A percentile compares a stretch with the other conserved stretches of the same genome.
Evolutionary conservation across 2,888 invertebrate genomes (phyloP).

Genomic region (Drosophila mettleri): DNA sequence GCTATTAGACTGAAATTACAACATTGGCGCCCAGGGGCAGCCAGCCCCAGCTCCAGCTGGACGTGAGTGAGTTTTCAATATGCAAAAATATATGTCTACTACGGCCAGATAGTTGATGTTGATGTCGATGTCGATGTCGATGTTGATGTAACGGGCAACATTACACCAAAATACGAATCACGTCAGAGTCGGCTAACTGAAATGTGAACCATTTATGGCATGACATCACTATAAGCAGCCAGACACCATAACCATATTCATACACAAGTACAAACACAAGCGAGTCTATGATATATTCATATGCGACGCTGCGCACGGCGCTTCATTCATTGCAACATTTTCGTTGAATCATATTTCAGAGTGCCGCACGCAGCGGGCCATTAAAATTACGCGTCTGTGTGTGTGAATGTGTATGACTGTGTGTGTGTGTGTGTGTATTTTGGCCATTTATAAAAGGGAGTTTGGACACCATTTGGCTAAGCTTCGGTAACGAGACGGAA

Average conservation of each 20-base stretch:
- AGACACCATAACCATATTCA: constrained; percentile 64
- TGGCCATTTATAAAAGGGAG: constrained; percentile 47
- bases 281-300: constrained; percentile 1
- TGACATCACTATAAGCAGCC: constrained; percentile 78
- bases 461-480: constrained; percentile 25
- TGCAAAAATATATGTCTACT: constrained; percentile 37
- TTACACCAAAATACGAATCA: constrained; percentile 54
- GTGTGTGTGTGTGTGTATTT: constrained; percentile 54
- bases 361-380: constrained; percentile 61
- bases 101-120: constrained; percentile 20
- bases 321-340: constrained; percentile 57
- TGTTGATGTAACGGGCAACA: constrained; percentile 46
- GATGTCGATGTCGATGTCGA: constrained; percentile 38
- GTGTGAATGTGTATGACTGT: constrained; percentile 51
- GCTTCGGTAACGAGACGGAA: constrained; percentile 61
- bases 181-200: constrained; percentile 72
- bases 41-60: constrained; percentile 12
- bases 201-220: constrained; percentile 78
- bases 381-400: constrained; percentile 37
- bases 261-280: neutral
- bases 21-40: constrained; percentile 50
- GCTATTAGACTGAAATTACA: constrained; percentile 68
- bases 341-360: constrained; percentile 71
- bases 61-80: constrained; percentile 44
- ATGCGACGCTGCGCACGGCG: constrained; percentile 46